Evolutionary conservation across 2,888 invertebrate genomes (phyloP).

Genomic region (Euspilapteryx auroguttella): DNA sequence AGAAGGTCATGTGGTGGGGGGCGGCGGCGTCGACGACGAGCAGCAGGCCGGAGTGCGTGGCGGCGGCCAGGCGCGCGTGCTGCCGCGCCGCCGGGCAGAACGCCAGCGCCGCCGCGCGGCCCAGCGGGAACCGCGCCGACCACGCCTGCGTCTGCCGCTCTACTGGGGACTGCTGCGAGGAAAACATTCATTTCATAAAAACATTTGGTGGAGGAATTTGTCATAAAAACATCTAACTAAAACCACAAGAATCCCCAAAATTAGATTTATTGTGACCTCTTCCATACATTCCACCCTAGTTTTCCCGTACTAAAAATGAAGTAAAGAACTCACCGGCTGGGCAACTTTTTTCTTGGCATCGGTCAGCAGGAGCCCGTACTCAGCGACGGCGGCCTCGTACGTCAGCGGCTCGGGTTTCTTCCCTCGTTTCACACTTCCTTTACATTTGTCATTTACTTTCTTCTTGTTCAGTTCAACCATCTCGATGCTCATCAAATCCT

Average conservation of each 20-base stretch:
- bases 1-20: too few species aligned
- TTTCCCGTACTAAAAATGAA: too few species aligned
- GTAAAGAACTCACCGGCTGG: conserved; percentile 20
- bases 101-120: conserved; percentile 25
- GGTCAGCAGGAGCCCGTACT: conserved; percentile 46
- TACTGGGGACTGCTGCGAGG: neutral
- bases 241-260: too few species aligned
- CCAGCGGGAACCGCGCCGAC: conserved; percentile 35
- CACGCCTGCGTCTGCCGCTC: conserved; percentile 6
- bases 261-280: too few species aligned
- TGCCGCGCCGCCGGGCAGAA: conserved; percentile 23
- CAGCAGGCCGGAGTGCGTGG: conserved; percentile 32
- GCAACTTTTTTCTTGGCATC: conserved; percentile 12
- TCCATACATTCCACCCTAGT: too few species aligned
- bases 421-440: conserved; percentile 27
- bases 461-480: conserved; percentile 21
- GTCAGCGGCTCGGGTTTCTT: conserved; percentile 37
- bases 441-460: conserved; percentile 15
- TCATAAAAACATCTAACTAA: too few species aligned
- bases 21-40: conserved; percentile 14
- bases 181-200: too few species aligned
- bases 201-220: too few species aligned
- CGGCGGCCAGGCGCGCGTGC: conserved; percentile 28
- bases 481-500: conserved; percentile 10
- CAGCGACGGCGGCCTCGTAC: conserved; percentile 38